phyloP scores from a whole-genome alignment of 2,888 invertebrate genomes.

The Diarsia brunnea region DNA sequence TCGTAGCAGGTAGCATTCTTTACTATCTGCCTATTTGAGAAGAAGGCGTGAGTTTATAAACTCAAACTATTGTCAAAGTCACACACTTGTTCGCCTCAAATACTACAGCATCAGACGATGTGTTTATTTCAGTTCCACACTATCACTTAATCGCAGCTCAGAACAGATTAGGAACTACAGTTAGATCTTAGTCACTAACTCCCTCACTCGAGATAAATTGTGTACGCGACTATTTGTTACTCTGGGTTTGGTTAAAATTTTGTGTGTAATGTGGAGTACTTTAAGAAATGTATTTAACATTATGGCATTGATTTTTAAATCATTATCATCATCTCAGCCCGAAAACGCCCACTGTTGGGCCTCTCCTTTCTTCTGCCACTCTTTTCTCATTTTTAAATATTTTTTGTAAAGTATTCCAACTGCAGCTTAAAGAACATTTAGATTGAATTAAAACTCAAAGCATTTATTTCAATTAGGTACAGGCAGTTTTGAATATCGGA shows the following conservation, averaged over 20 bases:
- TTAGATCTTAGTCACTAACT: slow-evolving; percentile 48
- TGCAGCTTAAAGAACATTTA: not conserved
- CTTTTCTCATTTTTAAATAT: not conserved
- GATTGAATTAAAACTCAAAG: too few species aligned
- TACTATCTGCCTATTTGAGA: not conserved
- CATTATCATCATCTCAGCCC: too few species aligned
- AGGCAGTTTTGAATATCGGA: too few species aligned
- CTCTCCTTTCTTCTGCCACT: too few species aligned
- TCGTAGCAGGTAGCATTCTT: not conserved
- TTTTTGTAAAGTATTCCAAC: too few species aligned
- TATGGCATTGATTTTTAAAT: not conserved
- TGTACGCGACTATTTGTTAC: slow-evolving; percentile 21
- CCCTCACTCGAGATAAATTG: slow-evolving; percentile 38
- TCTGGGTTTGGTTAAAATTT: not conserved
- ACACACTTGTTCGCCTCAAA: slow-evolving; percentile 36
- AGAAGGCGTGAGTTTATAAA: not conserved
- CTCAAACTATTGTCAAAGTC: slow-evolving; percentile 20
- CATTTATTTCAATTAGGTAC: too few species aligned
- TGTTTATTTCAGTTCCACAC: slow-evolving; percentile 45
- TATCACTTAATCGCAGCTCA: slow-evolving; percentile 59
- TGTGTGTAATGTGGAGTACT: not conserved
- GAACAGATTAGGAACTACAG: slow-evolving; percentile 65
- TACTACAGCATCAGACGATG: slow-evolving; percentile 26
- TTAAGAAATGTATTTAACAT: too few species aligned
- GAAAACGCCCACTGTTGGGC: too few species aligned